Conservation (phyloP, 2,888 invertebrate species). For the Amitus sp. region DNA sequence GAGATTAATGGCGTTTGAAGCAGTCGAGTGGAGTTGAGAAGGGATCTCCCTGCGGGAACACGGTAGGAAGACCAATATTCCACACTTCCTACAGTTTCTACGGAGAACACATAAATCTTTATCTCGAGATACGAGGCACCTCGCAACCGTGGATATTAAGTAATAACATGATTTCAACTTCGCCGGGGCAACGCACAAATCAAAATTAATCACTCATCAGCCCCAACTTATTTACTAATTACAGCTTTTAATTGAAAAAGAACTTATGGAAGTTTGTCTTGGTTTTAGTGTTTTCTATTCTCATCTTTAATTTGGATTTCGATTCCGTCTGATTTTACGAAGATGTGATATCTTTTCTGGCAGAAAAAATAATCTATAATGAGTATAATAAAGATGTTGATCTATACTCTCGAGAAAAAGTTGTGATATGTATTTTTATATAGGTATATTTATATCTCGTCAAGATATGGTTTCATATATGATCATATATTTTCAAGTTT, state of each 20-base stretch:
- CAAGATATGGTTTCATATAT: no score
- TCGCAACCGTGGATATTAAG: slow-evolving; percentile 51
- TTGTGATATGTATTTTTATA: no score
- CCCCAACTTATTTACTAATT: background rate
- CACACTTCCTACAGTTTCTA: slow-evolving; percentile 52
- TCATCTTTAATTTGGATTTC: no score
- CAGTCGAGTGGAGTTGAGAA: slow-evolving; percentile 52
- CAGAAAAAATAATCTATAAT: no score
- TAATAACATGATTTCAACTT: slow-evolving; percentile 46
- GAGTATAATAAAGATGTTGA: no score
- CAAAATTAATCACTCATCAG: slow-evolving; percentile 26
- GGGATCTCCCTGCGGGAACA: slow-evolving; percentile 54
- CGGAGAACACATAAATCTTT: slow-evolving; percentile 60
- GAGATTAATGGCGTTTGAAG: background rate
- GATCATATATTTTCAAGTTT: no score
- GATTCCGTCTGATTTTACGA: no score
- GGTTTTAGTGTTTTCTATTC: no score
- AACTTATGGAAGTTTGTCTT: no score
- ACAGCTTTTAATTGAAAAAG: background rate
- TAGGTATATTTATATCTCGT: no score
- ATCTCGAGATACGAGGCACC: slow-evolving; percentile 44
- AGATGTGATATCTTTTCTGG: no score
- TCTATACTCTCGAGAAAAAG: no score
- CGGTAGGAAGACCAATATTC: slow-evolving; percentile 57
- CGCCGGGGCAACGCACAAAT: slow-evolving; percentile 36